Evolutionary conservation across 2,888 invertebrate genomes (phyloP), one percentile per base, ranked within the genome.

Genomic region (Pterostichus niger): DNA sequence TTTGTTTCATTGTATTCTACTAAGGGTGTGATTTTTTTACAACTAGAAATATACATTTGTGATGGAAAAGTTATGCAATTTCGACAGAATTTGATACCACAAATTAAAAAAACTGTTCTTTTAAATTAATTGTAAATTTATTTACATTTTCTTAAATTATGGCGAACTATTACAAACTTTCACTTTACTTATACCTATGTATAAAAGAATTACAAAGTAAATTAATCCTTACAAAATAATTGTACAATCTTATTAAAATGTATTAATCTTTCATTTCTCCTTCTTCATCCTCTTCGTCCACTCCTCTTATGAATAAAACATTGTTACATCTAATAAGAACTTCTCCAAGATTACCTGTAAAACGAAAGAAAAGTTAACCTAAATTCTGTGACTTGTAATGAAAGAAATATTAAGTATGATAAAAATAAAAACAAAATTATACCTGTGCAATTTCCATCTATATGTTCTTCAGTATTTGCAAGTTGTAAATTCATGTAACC

Each of bases 401-500:
- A 9, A 2, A 61, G 76, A 84, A 83, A 40, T 61, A 40, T 13
- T 13, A 40, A 13, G 15, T 9, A 64, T 44, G 5, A 59, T 24
- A 33, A n/a, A 35, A 44, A 78, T 40, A 33, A 46, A 54, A 31
- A 40, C 5, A 40, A 33, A 31, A 49, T 11, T 44, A 88, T 89
- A 94, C 99, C 98, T 86, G 98, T 97, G 85, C 95, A 93, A 85
- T 93, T 93, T 79, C 98, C 98, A 88, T 99, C 98, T 85, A 99
- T 96, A 88, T 95, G 96, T 92, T 99, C 99, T 90, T 99, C 99
- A 7, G 99, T 97, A 89, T 99, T 99, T 0, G 99, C 99, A 84
- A 99, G 91, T 91, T 99, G 98, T 86, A 99, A 91, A 90, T 99
- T 99, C 99, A 99, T 99, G 89, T 99, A 99, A 6, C 98, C 97